Conservation (phyloP, 2,888 invertebrate genomes). For the Lampropteryx suffumata region DNA sequence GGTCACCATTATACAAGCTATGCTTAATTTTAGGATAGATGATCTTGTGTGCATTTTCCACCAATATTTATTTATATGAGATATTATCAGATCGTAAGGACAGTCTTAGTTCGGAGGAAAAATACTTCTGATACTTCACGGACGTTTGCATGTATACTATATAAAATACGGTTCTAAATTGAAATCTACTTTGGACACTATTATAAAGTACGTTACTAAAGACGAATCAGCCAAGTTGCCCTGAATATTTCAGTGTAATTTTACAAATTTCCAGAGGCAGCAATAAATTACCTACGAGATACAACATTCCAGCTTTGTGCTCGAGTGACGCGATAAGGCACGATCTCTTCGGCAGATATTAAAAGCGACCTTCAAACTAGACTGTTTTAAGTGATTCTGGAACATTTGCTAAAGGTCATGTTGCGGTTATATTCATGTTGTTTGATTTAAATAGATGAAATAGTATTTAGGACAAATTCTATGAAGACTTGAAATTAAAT, state of each 20-base stretch:
- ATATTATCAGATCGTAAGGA: too few species aligned
- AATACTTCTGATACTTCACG: too few species aligned
- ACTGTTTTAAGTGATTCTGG: constrained; percentile 34
- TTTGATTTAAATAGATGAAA: not conserved
- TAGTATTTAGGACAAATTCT: too few species aligned
- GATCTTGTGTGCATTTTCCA: too few species aligned
- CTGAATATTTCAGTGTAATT: constrained; percentile 26
- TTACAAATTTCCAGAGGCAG: constrained; percentile 27
- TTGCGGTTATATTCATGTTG: not conserved
- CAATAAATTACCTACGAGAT: constrained; percentile 41
- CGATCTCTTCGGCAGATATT: constrained; percentile 43
- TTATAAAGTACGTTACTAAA: not conserved
- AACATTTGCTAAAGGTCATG: constrained; percentile 4
- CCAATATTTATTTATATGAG: too few species aligned
- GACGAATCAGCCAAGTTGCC: not conserved
- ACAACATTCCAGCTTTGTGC: constrained; percentile 48
- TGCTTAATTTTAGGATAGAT: too few species aligned
- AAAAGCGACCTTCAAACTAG: constrained; percentile 42
- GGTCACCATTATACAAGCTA: too few species aligned
- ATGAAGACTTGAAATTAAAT: too few species aligned
- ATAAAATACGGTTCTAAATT: too few species aligned
- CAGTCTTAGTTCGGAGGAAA: too few species aligned
- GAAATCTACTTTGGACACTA: too few species aligned
- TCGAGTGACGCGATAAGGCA: constrained; percentile 52
- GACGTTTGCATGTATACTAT: too few species aligned